Percentiles rank a stretch among this genome's conserved stretches.
Conservation (phyloP, 2,797 vertebrate species). For the Myotis findleyi region DNA sequence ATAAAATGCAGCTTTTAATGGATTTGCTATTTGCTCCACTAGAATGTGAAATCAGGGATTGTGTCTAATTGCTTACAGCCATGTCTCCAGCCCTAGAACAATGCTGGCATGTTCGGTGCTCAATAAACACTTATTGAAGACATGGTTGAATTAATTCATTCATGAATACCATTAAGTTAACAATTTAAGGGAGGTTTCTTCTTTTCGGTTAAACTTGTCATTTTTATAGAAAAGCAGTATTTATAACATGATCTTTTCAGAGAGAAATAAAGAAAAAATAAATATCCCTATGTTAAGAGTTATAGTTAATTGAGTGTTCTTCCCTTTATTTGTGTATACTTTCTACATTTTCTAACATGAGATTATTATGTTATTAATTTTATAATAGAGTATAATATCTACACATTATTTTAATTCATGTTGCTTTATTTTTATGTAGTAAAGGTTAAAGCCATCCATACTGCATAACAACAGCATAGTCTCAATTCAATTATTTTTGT, state of each 20-base stretch:
- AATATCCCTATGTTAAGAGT: background rate
- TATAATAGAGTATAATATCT: background rate
- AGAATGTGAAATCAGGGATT: background rate
- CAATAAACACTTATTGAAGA: background rate
- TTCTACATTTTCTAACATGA: background rate
- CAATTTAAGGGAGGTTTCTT: background rate
- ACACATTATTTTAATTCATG: background rate
- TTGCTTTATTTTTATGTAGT: slow-evolving; percentile 1
- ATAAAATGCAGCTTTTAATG: background rate
- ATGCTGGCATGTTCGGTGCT: background rate
- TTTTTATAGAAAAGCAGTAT: slow-evolving; percentile 23
- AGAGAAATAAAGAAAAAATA: background rate
- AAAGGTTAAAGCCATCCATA: background rate
- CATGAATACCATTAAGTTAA: background rate
- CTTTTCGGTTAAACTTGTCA: background rate
- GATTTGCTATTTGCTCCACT: background rate
- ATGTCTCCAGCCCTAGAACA: background rate
- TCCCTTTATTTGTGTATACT: background rate
- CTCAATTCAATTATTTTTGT: background rate
- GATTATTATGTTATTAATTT: background rate
- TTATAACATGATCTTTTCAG: background rate
- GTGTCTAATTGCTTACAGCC: background rate
- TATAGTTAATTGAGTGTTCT: background rate
- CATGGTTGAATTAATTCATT: background rate
- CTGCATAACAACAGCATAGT: background rate